Conservation (phyloP, 2,113 vertebrate genomes). For the Uria aalge region DNA sequence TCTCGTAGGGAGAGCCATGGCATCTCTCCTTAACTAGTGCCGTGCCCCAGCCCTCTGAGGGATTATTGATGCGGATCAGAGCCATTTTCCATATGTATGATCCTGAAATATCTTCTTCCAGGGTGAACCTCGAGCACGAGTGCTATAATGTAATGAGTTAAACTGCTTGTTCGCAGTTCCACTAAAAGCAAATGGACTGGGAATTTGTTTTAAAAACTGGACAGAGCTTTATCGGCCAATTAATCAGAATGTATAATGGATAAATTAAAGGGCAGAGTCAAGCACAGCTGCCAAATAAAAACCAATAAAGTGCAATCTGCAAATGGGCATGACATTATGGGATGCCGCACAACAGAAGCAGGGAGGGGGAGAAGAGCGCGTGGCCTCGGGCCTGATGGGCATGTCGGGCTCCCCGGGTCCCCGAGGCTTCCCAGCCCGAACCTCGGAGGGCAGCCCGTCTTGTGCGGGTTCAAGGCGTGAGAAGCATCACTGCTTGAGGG, state of each 20-base stretch:
- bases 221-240: conserved; percentile 66
- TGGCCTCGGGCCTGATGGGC: neutral
- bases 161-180: conserved; percentile 31
- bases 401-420: rapidly evolving
- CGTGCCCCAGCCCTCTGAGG: neutral
- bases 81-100: conserved; percentile 23
- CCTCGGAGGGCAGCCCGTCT: neutral
- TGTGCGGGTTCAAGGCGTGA: rapidly evolving
- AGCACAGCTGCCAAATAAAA: conserved; percentile 61
- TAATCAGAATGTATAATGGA: conserved; percentile 66
- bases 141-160: neutral
- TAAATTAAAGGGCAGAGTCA: conserved; percentile 69
- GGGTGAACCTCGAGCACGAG: neutral
- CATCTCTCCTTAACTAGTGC: neutral
- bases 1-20: neutral
- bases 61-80: neutral
- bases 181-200: conserved; percentile 65
- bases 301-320: conserved; percentile 55
- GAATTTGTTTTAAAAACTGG: conserved; percentile 62
- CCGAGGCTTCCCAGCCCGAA: neutral
- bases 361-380: too few relatives aligned
- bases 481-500: neutral
- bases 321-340: conserved; percentile 47
- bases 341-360: neutral
- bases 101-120: neutral